Percentiles rank a stretch among this genome's conserved stretches.
phyloP scores from a whole-genome alignment of 2,888 invertebrate species.

The Leptinotarsa peninsularis region DNA sequence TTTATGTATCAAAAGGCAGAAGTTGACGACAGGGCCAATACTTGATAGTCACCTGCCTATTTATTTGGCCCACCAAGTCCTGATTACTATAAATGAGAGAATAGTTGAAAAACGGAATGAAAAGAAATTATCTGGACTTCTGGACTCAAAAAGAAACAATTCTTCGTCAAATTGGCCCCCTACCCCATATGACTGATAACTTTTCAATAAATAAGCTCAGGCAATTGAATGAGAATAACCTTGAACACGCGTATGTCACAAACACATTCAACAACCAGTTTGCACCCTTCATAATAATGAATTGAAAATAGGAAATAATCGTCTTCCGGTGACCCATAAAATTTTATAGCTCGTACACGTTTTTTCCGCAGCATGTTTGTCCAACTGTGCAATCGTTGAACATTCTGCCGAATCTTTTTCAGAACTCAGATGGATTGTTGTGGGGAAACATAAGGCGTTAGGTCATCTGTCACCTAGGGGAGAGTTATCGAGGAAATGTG shows the following conservation, averaged over 20 bases:
- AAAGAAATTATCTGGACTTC: no score
- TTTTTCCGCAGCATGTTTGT: not conserved
- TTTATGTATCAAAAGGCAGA: no score
- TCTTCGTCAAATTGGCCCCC: no score
- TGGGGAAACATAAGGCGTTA: slow-evolving; percentile 1
- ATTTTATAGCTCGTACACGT: not conserved
- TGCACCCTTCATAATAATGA: not conserved
- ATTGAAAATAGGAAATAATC: slow-evolving; percentile 8
- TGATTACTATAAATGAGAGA: no score
- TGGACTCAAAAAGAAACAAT: no score
- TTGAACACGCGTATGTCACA: not conserved
- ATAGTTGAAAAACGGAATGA: no score
- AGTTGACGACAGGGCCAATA: no score
- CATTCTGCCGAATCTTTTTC: not conserved
- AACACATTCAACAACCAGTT: slow-evolving; percentile 1
- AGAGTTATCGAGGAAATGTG: slow-evolving; percentile 2
- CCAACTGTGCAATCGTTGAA: slow-evolving; percentile 7
- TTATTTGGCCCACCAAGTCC: no score
- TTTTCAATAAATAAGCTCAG: no score
- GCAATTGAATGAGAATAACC: no score
- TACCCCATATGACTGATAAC: no score
- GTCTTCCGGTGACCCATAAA: slow-evolving; percentile 10
- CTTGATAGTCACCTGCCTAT: no score
- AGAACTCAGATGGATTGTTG: slow-evolving; percentile 1
- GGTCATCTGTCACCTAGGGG: slow-evolving; percentile 10